phyloP scores from a whole-genome alignment of 2,113 vertebrate species.

The Corythornis cristatus region DNA sequence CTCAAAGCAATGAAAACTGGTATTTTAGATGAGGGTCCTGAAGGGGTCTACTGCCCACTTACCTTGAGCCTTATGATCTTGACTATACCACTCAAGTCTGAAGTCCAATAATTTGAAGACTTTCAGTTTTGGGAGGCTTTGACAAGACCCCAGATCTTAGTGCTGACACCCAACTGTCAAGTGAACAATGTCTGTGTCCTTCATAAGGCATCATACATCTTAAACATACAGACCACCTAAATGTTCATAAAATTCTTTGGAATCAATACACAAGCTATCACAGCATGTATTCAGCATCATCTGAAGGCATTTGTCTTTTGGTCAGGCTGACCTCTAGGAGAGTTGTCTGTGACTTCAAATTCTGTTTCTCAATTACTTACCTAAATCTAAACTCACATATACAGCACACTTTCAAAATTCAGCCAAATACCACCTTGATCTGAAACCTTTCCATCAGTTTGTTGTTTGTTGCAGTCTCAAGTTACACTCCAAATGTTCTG shows the following conservation, averaged over 20 bases:
- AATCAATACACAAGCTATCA: neutral
- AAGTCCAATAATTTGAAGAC: neutral
- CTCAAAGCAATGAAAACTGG: neutral
- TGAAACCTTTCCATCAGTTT: neutral
- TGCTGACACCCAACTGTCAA: neutral
- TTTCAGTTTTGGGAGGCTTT: neutral
- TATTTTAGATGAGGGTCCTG: neutral
- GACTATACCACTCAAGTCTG: neutral
- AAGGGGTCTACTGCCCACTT: neutral
- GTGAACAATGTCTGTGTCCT: neutral
- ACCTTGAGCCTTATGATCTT: neutral
- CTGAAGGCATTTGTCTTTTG: neutral
- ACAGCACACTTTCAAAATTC: neutral
- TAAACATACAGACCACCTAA: neutral
- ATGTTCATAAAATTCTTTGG: neutral
- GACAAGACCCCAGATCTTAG: neutral
- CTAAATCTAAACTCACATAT: neutral
- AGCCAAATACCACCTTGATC: accelerated
- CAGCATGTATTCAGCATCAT: neutral
- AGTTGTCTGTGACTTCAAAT: neutral
- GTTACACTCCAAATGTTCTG: neutral
- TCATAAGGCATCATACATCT: neutral
- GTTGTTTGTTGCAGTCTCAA: neutral
- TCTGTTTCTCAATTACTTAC: neutral
- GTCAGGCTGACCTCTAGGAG: neutral